A percentile compares a stretch with the other conserved stretches of the same genome.
These are phyloP conservation scores for Cepaea hortensis DNA, from an alignment of 2,888 invertebrate genomes.

Conservation along the genomic window DNA sequence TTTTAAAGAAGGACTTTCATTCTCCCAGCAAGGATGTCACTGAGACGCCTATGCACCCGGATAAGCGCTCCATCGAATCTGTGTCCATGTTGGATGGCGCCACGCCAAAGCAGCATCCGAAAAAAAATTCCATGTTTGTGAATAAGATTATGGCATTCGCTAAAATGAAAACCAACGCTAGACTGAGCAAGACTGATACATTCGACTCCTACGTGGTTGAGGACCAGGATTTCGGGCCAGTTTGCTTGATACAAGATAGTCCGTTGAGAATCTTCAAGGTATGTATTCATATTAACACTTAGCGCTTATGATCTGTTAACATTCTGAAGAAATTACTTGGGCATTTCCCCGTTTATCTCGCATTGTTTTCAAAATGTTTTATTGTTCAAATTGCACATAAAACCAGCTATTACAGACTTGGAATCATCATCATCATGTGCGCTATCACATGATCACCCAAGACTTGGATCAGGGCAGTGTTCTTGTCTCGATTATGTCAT, in stretches of 20 bases:
- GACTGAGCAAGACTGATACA: constrained; percentile 1
- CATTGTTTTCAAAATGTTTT: too few relatives aligned
- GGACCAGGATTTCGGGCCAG: neutral
- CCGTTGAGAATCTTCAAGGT: constrained; percentile 21
- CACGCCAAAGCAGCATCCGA: neutral
- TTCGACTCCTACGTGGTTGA: constrained; percentile 14
- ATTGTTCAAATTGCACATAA: too few relatives aligned
- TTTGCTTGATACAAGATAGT: constrained; percentile 20
- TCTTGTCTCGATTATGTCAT: too few relatives aligned
- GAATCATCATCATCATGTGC: too few relatives aligned
- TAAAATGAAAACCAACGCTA: neutral
- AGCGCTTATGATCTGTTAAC: too few relatives aligned
- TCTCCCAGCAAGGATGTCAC: neutral
- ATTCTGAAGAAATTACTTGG: too few relatives aligned
- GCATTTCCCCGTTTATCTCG: too few relatives aligned
- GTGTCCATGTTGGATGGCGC: neutral
- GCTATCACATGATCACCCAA: too few relatives aligned
- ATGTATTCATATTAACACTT: neutral
- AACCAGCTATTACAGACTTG: too few relatives aligned
- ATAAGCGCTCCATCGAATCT: neutral
- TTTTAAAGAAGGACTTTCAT: neutral
- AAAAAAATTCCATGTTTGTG: neutral
- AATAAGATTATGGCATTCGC: constrained; percentile 10
- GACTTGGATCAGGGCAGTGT: too few relatives aligned
- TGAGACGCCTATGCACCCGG: too few relatives aligned